Conservation (phyloP, 2,888 invertebrate species). For the Strigamia crassipes region DNA sequence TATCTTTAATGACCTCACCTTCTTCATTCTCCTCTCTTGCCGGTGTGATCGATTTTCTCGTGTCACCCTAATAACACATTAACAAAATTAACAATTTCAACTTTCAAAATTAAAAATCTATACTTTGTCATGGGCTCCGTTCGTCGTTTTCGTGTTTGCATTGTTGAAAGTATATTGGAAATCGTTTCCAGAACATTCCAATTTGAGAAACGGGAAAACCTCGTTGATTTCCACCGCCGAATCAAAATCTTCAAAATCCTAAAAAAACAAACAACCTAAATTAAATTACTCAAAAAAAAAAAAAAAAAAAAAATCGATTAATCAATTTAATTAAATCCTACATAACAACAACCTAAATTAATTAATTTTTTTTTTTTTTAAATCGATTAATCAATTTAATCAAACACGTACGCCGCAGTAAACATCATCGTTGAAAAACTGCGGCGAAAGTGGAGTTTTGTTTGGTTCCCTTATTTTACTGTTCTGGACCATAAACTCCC, state of each 20-base stretch:
- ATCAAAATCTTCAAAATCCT: slow-evolving; percentile 94
- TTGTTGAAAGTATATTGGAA: slow-evolving; percentile 48
- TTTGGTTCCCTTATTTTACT: slow-evolving; percentile 65
- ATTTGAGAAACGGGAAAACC: slow-evolving; percentile 50
- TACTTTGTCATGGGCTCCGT: slow-evolving; percentile 15
- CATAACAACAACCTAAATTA: too few relatives aligned
- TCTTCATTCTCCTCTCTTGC: slow-evolving; percentile 48
- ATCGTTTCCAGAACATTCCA: slow-evolving; percentile 48
- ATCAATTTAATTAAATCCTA: too few relatives aligned
- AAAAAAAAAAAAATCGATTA: too few relatives aligned
- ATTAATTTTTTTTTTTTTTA: too few relatives aligned
- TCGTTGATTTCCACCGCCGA: slow-evolving; percentile 52
- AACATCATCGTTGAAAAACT: slow-evolving; percentile 88
- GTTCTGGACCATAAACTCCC: slow-evolving; percentile 90
- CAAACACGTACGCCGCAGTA: slow-evolving; percentile 81
- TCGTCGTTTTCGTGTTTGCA: neutral
- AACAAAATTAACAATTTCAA: neutral
- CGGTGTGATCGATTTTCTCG: slow-evolving; percentile 36
- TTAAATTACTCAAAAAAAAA: neutral
- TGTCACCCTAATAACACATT: slow-evolving; percentile 13
- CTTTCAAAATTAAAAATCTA: neutral
- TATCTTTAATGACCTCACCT: slow-evolving; percentile 54
- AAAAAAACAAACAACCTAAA: slow-evolving; percentile 55
- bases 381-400: too few relatives aligned
- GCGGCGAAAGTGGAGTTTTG: slow-evolving; percentile 85